Evolutionary conservation across 2,888 invertebrate species (phyloP).

Genomic region (Ophion obscuratus): DNA sequence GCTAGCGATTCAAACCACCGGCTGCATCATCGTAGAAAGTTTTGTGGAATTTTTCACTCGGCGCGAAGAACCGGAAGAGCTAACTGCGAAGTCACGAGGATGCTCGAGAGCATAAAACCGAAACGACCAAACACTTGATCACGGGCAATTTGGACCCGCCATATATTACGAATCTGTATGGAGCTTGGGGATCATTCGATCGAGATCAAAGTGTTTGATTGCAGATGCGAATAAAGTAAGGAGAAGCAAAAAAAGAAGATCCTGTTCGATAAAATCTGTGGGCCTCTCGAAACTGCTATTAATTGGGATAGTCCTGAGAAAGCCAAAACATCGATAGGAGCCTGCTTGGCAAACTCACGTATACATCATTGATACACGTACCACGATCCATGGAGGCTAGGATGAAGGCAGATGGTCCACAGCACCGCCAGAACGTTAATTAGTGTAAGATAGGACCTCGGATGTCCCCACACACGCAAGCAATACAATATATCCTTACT

Average conservation of each 20-base stretch:
- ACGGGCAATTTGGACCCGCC: slow-evolving; percentile 21
- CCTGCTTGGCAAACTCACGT: not conserved
- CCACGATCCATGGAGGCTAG: not conserved
- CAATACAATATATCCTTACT: not conserved
- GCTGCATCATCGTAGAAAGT: slow-evolving; percentile 9
- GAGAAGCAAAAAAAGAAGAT: not conserved
- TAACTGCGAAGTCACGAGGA: slow-evolving; percentile 3
- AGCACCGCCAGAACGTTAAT: slow-evolving; percentile 50
- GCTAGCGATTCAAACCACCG: not conserved
- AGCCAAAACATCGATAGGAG: slow-evolving; percentile 9
- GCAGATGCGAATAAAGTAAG: slow-evolving; percentile 20
- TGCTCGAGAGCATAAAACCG: not conserved
- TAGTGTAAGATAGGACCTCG: slow-evolving; percentile 59
- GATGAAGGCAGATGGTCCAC: slow-evolving; percentile 36
- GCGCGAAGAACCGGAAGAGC: not conserved
- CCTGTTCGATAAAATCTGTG: slow-evolving; percentile 25
- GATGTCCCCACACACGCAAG: not conserved
- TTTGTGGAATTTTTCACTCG: not conserved
- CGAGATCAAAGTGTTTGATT: slow-evolving; percentile 47
- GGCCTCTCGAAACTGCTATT: slow-evolving; percentile 23
- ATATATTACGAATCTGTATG: slow-evolving; percentile 24
- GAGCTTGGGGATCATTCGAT: slow-evolving; percentile 15
- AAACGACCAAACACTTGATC: slow-evolving; percentile 11
- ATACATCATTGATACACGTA: not conserved
- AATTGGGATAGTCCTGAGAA: slow-evolving; percentile 3